phyloP scores from a whole-genome alignment of 2,888 invertebrate species.

The Bursaphelenchus okinawaensis region DNA sequence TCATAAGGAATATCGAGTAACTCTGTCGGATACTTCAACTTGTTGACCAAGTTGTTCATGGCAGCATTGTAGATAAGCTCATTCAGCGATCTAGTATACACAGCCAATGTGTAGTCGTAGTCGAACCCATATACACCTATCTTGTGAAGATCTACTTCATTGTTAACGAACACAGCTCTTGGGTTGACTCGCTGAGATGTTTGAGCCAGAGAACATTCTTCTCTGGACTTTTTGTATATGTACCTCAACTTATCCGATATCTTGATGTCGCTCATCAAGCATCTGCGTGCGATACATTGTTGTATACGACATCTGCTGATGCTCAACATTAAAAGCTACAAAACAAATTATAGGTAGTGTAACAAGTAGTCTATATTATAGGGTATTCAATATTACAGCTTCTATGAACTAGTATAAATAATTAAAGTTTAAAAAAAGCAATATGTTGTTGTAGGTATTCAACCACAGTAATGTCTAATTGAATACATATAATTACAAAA shows the following conservation, averaged over 20 bases:
- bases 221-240: slow-evolving; percentile 22
- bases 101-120: slow-evolving; percentile 94
- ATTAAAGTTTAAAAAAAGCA: too few species aligned
- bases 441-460: too few species aligned
- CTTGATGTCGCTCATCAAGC: not conserved
- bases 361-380: too few species aligned
- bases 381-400: too few species aligned
- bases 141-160: slow-evolving; percentile 82
- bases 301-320: too few species aligned
- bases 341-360: too few species aligned
- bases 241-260: slow-evolving; percentile 10
- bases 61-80: slow-evolving; percentile 83
- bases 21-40: slow-evolving; percentile 79
- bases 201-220: not conserved
- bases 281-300: too few species aligned
- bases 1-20: slow-evolving; percentile 75
- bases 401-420: too few species aligned
- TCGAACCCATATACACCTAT: slow-evolving; percentile 84
- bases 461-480: too few species aligned
- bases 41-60: slow-evolving; percentile 76
- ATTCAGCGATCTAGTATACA: slow-evolving; percentile 83
- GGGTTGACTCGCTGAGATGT: slow-evolving; percentile 58
- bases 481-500: not conserved
- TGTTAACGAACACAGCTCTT: slow-evolving; percentile 87
- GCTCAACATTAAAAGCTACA: too few species aligned